These are phyloP conservation scores for Hydrotaea diabolus DNA, from an alignment of 2,888 invertebrate genomes.

Conservation along the genomic window DNA sequence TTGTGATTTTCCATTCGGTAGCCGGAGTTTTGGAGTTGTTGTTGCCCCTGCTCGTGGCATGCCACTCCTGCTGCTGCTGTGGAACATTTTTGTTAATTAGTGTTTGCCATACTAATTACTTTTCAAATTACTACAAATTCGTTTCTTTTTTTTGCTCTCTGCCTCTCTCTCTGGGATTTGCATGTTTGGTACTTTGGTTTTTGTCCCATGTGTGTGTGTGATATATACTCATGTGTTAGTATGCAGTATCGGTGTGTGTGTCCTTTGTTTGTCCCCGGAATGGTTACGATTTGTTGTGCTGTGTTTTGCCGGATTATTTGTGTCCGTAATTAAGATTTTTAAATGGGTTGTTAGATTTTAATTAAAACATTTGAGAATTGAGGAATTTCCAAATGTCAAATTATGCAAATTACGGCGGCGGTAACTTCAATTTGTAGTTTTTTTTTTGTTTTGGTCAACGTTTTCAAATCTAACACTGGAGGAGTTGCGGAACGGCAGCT, in stretches of 20 bases:
- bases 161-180: conserved; percentile 49
- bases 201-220: neutral
- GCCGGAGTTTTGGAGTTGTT: neutral
- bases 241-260: neutral
- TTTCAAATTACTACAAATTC: conserved; percentile 60
- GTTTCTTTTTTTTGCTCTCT: too few species aligned
- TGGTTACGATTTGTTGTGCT: neutral
- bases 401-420: conserved; percentile 46
- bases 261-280: neutral
- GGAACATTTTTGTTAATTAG: conserved; percentile 66
- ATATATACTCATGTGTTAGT: neutral
- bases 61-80: conserved; percentile 41
- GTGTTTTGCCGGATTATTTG: conserved; percentile 18
- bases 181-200: conserved; percentile 34
- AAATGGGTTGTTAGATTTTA: conserved; percentile 52
- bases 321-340: conserved; percentile 52
- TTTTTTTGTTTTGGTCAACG: neutral
- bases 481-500: too few species aligned
- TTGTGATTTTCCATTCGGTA: conserved; percentile 6
- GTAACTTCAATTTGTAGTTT: conserved; percentile 47
- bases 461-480: neutral
- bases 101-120: conserved; percentile 67
- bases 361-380: conserved; percentile 47
- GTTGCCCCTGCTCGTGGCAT: too few species aligned
- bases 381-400: conserved; percentile 34